Conservation (phyloP, 1,140 invertebrate genomes). For the Brachionus koreanus region DNA sequence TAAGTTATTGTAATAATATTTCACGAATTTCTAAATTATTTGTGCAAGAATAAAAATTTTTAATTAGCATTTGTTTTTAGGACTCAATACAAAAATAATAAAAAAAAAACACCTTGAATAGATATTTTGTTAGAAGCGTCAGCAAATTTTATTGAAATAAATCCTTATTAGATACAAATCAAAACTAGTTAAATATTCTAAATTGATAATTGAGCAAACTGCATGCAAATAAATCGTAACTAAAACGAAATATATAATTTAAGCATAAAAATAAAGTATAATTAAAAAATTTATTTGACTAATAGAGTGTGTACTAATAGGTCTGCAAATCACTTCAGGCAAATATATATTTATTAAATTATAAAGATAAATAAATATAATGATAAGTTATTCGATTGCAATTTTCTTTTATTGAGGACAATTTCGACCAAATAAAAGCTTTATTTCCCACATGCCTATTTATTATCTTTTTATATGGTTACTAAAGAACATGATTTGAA, state of each 20-base stretch:
- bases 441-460: constrained; percentile 23
- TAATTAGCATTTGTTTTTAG: no score
- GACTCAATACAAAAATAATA: no score
- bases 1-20: no score
- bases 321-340: not conserved
- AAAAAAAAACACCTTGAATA: no score
- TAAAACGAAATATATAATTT: not conserved
- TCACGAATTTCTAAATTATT: no score
- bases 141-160: not conserved
- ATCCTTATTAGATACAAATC: not conserved
- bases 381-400: not conserved
- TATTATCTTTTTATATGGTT: constrained; percentile 38
- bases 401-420: constrained; percentile 31
- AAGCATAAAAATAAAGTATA: not conserved
- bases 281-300: not conserved
- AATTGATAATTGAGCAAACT: not conserved
- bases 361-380: constrained; percentile 21
- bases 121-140: no score
- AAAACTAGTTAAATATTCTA: not conserved
- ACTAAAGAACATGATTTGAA: not conserved
- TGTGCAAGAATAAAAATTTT: no score
- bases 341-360: constrained; percentile 9
- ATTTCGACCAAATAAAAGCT: not conserved
- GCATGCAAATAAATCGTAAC: constrained; percentile 34
- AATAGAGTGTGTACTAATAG: not conserved